Conservation (phyloP, 2,797 vertebrate genomes). For the Gobionotothen gibberifrons region DNA sequence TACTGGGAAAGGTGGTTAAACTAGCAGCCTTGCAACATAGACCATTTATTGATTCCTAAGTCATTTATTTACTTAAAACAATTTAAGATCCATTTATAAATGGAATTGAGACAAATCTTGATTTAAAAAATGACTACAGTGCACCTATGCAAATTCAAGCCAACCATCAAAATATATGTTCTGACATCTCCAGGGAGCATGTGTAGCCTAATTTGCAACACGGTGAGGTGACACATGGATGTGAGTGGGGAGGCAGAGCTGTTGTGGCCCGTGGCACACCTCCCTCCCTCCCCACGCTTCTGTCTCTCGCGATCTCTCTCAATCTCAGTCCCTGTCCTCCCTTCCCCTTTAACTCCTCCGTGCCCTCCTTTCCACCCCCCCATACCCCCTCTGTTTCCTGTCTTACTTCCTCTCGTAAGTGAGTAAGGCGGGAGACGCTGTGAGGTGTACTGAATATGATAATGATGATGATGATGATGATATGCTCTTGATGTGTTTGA, state of each 20-base stretch:
- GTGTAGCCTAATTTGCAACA: conserved; percentile 76
- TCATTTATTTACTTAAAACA: no score
- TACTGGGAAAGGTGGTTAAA: neutral
- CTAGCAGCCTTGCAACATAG: no score
- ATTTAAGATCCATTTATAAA: neutral
- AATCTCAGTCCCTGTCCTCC: conserved; percentile 50
- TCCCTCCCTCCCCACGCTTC: conserved; percentile 55
- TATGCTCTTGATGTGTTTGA: conserved; percentile 14
- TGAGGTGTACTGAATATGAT: conserved; percentile 15
- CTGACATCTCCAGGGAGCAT: conserved; percentile 74
- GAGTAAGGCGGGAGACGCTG: conserved; percentile 28
- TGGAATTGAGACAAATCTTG: conserved; percentile 20
- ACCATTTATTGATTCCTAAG: no score
- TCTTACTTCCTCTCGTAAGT: conserved; percentile 19
- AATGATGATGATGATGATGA: no score
- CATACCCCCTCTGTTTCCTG: neutral
- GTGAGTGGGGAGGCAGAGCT: conserved; percentile 55
- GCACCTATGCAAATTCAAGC: conserved; percentile 68
- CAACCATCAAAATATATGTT: conserved; percentile 67
- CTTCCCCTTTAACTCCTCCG: conserved; percentile 55
- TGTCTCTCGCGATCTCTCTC: conserved; percentile 72
- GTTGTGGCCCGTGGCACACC: conserved; percentile 64
- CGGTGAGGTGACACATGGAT: conserved; percentile 77
- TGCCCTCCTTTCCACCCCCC: conserved; percentile 10
- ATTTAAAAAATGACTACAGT: conserved; percentile 28